Base-by-base conservation (phyloP, 2,797 vertebrate species). In the Coregonus ussuriensis region DNA sequence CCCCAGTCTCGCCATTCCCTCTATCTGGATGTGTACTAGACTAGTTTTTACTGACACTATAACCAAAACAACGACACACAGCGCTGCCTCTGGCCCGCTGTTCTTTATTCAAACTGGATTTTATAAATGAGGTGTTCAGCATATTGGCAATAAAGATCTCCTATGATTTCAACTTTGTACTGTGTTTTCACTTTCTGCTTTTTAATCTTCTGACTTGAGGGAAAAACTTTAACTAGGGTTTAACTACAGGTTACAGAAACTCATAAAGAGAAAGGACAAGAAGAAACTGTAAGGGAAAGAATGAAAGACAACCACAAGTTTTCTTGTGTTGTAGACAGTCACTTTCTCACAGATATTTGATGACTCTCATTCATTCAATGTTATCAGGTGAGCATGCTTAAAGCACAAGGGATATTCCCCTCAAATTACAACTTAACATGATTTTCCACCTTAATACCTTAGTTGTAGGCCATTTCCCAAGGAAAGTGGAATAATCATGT, bases 101-200 rank as follows among this genome's bases (percentile, higher is more conserved):
- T 29, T 41, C 81, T 87, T 86, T 87, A 88, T 84, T 85, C 70
- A 81, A 91, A 79, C 82, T 86, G 83, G 81, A 86, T 91, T 91
- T 91, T 90, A 85, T 88, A 88, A 88, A 89, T 90, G 85, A 94
- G 87, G 85, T 94, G 91, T 93, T 89, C 82, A 84, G 87, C 79
- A 88, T 89, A 91, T 88, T 88, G 87, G 80, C 85, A 93, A 94
- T 93, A 93, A 89, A 87, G 76, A 83, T 81, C 77, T 74, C 80
- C 77, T 74, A 80, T 73, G 70, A 84, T 71, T 75, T 67, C 71
- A 74, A 11, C 31, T 31, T 9, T 2, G 29, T 37, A 14, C 4
- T 66, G 62, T 70, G 52, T 82, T 21, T 83, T 76, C 72, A 35
- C 6, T 79, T 77, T 81, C n/a, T 9, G 25, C 6, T 15, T 29